phyloP scores from a whole-genome alignment of 2,888 invertebrate genomes.

The Chaitophorus viminalis region DNA sequence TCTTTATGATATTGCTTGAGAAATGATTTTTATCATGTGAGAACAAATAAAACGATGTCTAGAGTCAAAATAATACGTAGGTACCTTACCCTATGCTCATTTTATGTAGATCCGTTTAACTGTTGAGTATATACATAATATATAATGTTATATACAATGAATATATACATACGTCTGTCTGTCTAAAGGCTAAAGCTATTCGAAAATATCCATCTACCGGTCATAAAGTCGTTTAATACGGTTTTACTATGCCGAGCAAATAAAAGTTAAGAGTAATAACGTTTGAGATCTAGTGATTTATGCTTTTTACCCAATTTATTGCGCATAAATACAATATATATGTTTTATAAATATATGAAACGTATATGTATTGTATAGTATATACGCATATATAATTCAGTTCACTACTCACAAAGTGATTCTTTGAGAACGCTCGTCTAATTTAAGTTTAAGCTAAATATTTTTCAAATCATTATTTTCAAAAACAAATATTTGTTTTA shows the following conservation, averaged over 20 bases:
- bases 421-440: too few relatives aligned
- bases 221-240: neutral
- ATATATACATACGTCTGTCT: neutral
- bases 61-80: slow-evolving; percentile 37
- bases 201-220: neutral
- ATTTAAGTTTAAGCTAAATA: too few relatives aligned
- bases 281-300: neutral
- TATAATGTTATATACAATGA: too few relatives aligned
- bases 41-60: slow-evolving; percentile 36
- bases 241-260: neutral
- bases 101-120: slow-evolving; percentile 37
- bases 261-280: neutral
- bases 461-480: too few relatives aligned
- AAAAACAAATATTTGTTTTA: too few relatives aligned
- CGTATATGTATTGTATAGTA: too few relatives aligned
- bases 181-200: neutral
- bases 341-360: too few relatives aligned
- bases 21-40: slow-evolving; percentile 25
- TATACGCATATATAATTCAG: too few relatives aligned
- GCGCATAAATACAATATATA: neutral
- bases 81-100: slow-evolving; percentile 19
- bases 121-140: neutral
- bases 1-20: slow-evolving; percentile 38
- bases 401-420: too few relatives aligned
- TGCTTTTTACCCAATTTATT: too few relatives aligned